Conservation (phyloP, 2,888 invertebrate species). For the Noctua pronuba region DNA sequence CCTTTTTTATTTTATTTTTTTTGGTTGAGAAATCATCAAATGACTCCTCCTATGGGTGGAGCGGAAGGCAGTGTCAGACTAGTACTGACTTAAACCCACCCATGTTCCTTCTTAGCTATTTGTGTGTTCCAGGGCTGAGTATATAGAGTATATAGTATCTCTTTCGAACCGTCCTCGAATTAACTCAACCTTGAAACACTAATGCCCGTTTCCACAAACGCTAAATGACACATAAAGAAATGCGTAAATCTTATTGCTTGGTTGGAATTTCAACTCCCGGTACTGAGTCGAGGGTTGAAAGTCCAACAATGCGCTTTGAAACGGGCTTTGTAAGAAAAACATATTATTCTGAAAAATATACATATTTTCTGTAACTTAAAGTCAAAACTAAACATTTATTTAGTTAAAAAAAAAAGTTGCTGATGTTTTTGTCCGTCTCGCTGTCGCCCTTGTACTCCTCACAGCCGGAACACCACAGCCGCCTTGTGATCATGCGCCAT, state of each 20-base stretch:
- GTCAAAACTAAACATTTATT: not conserved
- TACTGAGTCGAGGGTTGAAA: not conserved
- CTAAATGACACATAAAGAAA: not conserved
- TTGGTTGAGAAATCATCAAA: too few relatives aligned
- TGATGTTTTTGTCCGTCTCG: constrained; percentile 32
- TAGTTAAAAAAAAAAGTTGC: too few relatives aligned
- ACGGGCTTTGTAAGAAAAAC: not conserved
- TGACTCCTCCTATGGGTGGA: too few relatives aligned
- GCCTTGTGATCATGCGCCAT: constrained; percentile 17
- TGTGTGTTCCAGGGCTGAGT: too few relatives aligned
- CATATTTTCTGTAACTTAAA: not conserved
- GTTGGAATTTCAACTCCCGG: not conserved
- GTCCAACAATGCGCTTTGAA: not conserved
- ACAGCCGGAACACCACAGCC: constrained; percentile 42
- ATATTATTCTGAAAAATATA: not conserved
- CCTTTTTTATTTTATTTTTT: too few relatives aligned
- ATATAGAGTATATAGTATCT: too few relatives aligned
- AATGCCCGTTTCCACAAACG: not conserved
- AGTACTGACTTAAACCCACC: too few relatives aligned
- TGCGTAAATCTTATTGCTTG: not conserved
- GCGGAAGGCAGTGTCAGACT: too few relatives aligned
- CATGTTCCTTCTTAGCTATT: too few relatives aligned
- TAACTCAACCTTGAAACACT: not conserved
- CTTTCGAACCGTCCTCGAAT: too few relatives aligned
- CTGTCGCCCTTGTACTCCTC: constrained; percentile 30